These are phyloP conservation scores for Perodicticus potto DNA, from an alignment of 2,797 vertebrate genomes.

Conservation along the genomic window DNA sequence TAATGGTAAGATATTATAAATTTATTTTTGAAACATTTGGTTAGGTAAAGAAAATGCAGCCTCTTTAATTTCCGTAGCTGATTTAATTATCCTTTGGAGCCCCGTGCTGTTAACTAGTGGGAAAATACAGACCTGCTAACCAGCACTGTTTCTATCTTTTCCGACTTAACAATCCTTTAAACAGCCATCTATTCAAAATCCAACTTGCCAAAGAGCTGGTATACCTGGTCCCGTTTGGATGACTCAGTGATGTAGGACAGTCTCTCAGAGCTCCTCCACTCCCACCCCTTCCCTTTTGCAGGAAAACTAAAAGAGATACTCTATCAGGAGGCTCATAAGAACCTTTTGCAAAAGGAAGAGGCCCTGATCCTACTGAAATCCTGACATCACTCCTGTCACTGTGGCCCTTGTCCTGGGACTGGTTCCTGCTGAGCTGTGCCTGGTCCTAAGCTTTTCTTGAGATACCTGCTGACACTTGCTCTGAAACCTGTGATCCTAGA, in stretches of 20 bases:
- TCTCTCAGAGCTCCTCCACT: background rate
- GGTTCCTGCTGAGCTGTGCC: background rate
- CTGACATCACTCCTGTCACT: background rate
- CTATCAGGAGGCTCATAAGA: background rate
- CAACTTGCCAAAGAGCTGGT: background rate
- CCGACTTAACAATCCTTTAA: background rate
- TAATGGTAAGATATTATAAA: background rate
- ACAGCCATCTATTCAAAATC: background rate
- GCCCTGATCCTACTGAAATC: background rate
- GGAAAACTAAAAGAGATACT: background rate
- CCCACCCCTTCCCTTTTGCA: background rate
- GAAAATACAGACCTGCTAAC: conserved; percentile 1
- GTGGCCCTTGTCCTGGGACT: background rate
- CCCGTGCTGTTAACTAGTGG: background rate
- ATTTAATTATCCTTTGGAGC: background rate
- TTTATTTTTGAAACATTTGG: conserved; percentile 10
- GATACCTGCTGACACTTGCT: background rate
- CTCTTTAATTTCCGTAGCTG: background rate
- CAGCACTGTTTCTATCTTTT: conserved; percentile 18
- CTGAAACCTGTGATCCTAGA: background rate
- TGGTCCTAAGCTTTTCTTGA: too few relatives aligned
- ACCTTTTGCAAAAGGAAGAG: background rate
- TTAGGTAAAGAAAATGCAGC: conserved; percentile 8
- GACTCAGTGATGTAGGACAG: background rate
- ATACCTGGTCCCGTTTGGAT: background rate